Evolutionary conservation across 2,113 vertebrate genomes (phyloP).

Genomic region (Galemys pyrenaicus): DNA sequence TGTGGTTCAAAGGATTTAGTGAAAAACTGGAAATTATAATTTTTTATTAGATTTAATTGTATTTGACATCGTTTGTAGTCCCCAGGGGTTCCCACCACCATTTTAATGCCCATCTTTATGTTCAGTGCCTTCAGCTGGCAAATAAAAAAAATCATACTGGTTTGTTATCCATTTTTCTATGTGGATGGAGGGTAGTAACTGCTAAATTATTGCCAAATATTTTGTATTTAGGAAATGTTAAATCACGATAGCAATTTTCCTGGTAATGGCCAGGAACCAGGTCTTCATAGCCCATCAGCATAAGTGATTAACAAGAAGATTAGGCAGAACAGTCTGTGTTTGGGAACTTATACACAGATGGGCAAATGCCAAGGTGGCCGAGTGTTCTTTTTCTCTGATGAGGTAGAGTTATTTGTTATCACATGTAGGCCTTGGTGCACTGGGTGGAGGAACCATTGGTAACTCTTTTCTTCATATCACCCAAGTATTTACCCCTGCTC

Average conservation of each 20-base stretch:
- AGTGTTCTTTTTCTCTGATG: neutral
- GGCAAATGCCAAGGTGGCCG: neutral
- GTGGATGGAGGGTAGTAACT: neutral
- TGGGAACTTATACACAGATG: neutral
- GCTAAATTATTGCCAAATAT: neutral
- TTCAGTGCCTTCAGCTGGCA: conserved; percentile 3
- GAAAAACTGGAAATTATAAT: conserved; percentile 22
- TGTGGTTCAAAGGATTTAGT: neutral
- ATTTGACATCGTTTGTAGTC: too few species aligned
- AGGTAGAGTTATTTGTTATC: neutral
- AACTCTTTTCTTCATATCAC: neutral
- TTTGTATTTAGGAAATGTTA: conserved; percentile 43
- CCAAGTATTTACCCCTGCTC: neutral
- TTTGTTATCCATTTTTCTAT: neutral
- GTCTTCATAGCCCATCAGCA: neutral
- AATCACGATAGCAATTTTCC: neutral
- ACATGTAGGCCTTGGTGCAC: neutral
- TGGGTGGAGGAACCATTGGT: neutral
- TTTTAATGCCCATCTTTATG: neutral
- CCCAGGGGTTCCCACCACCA: too few species aligned
- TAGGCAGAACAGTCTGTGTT: neutral
- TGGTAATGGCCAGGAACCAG: neutral
- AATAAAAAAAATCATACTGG: neutral
- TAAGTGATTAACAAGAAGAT: neutral
- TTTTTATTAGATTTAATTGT: too few species aligned